Evolutionary conservation across 1,140 invertebrate species (phyloP), one percentile per base, ranked within the genome.

Genomic region (Lanistes nyassanus): DNA sequence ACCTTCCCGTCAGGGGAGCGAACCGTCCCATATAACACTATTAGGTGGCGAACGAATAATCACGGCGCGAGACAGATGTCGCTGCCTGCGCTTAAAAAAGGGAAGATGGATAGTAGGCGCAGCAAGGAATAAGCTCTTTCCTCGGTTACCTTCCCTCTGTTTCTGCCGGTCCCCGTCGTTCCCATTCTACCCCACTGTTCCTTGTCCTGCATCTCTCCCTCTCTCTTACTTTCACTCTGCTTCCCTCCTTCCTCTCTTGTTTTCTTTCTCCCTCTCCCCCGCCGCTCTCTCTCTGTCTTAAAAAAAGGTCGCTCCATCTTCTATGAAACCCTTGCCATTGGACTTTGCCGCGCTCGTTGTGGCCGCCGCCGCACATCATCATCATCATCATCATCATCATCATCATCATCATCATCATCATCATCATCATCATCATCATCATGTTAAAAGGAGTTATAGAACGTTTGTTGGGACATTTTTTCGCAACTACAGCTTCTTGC

Each of bases 341-440:
- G 13, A 11, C 23, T 53, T 13, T 13, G 13, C 51, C 13, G 13
- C 23, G 13, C 23, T 53, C 51, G 51, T 53, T 23, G 23, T 53
- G 13, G 23, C 23, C 51, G 23, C 23, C 51, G 23, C 23, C 51
- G 23, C 23, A 11, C n/a, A n/a, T n/a, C n/a, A n/a, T n/a, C n/a
- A n/a, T n/a, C n/a, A n/a, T n/a, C n/a, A n/a, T n/a, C n/a, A 53
- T 53, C 51, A 53, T 53, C 51, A 53, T 53, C 51, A 53, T 53
- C 51, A 53, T 53, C 51, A n/a, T n/a, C n/a, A n/a, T n/a, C n/a
- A n/a, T n/a, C n/a, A n/a, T n/a, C n/a, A n/a, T n/a, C n/a, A n/a
- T n/a, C n/a, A n/a, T n/a, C n/a, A n/a, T n/a, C n/a, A n/a, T n/a
- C n/a, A n/a, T n/a, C n/a, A n/a, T n/a, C n/a, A n/a, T n/a, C n/a